Evolutionary conservation across 1,140 invertebrate species (phyloP).

Genomic region (Lethrus apterus): DNA sequence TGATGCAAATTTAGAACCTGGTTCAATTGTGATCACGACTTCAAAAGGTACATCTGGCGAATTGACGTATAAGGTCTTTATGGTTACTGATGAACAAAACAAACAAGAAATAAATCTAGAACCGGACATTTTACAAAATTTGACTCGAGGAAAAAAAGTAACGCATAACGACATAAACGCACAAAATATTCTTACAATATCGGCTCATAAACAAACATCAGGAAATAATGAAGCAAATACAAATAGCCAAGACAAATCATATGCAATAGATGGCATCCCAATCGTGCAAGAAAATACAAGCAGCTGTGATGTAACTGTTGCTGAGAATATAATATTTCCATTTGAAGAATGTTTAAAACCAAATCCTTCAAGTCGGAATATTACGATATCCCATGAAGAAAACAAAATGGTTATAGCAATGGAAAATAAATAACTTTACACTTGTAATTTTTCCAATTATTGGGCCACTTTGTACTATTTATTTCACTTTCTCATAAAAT

Average conservation of each 20-base stretch:
- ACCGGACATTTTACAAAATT: background rate
- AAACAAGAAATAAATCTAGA: slow-evolving; percentile 8
- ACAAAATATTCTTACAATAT: slow-evolving; percentile 11
- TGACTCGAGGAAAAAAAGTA: background rate
- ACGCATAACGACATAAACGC: background rate
- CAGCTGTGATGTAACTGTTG: background rate
- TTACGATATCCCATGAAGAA: slow-evolving; percentile 10
- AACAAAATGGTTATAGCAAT: slow-evolving; percentile 11
- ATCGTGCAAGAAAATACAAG: background rate
- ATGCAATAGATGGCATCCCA: background rate
- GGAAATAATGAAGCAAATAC: background rate
- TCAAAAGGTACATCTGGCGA: slow-evolving; percentile 34
- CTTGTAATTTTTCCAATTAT: too few species aligned
- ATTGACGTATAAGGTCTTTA: slow-evolving; percentile 41
- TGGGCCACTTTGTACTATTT: too few species aligned
- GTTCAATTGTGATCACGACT: slow-evolving; percentile 40
- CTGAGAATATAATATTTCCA: slow-evolving; percentile 4
- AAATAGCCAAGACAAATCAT: background rate
- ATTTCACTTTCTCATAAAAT: too few species aligned
- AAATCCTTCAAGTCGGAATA: background rate
- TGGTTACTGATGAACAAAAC: slow-evolving; percentile 26
- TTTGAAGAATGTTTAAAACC: slow-evolving; percentile 9
- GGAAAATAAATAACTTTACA: slow-evolving; percentile 1
- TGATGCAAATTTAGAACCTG: slow-evolving; percentile 23
- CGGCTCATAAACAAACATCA: background rate